Base-by-base conservation (phyloP, 2,888 invertebrate genomes). In the Hoplodrina ambigua region DNA sequence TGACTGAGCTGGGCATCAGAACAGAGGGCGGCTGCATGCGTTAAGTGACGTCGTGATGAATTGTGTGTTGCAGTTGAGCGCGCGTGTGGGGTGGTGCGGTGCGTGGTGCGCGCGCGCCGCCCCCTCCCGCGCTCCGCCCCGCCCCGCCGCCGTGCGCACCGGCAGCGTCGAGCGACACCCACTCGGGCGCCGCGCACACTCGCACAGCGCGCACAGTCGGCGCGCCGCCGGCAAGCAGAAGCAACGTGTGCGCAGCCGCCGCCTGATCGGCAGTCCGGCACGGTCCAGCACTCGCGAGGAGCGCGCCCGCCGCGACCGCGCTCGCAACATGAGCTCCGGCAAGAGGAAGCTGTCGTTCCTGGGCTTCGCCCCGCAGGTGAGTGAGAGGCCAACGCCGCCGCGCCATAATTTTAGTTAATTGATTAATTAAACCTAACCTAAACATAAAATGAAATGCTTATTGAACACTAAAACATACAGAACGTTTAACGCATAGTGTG, bases 261-360 rank as follows among this genome's bases (percentile, higher is more conserved):
- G 53, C 59, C 15, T 52, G 70, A 49, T 67, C 41, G 11, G 41
- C 41, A 41, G 7, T 10, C 10, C 41, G 41, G 65, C 60, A 68
- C 73, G 73, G 80, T 73, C 76, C 33, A 33, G 6, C 65, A 54
- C 20, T 15, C 44, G 56, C 68, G 33, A 44, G 69, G 60, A 58
- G 33, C 61, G 54, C 59, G 30, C 46, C 41, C 49, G 20, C 58
- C 54, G 70, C 57, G 72, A 67, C 44, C 73, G 57, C 67, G 61
- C 65, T 71, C 76, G 69, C 81, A 55, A 33, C 78, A 94, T 94
- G 94, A 94, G 96, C 85, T 96, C 96, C 85, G 97, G 96, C 88
- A 96, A 96, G 88, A 96, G 97, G 92, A 98, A 98, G 90, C 95
- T 98, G 68, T 97, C 97, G 62, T 98, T 98, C 91, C 96, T 98